Evolutionary conservation across 2,797 vertebrate genomes (phyloP).

Genomic region (Pangasius djambal): DNA sequence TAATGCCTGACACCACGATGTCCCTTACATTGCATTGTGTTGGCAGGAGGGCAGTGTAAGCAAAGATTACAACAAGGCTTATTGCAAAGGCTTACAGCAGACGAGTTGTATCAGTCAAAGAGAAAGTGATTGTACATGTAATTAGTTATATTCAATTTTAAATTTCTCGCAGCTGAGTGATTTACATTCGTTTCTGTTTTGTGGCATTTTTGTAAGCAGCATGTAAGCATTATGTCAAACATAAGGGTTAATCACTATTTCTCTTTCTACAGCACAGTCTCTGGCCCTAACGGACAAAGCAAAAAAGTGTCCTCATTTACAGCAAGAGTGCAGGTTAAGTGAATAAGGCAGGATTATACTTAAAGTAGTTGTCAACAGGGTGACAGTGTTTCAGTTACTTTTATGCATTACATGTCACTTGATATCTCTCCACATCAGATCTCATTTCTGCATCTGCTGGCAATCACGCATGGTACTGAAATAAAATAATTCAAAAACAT

Average conservation of each 20-base stretch:
- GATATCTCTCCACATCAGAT: conserved; percentile 23
- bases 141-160: conserved; percentile 40
- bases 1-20: conserved; percentile 50
- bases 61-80: conserved; percentile 54
- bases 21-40: conserved; percentile 49
- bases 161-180: conserved; percentile 28
- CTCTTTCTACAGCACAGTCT: neutral
- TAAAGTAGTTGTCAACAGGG: neutral
- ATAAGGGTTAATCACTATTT: conserved; percentile 29
- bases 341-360: conserved; percentile 5
- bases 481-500: conserved; percentile 3
- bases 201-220: conserved; percentile 12
- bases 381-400: conserved; percentile 10
- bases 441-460: conserved; percentile 17
- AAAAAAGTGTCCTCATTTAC: conserved; percentile 29
- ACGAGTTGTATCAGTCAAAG: conserved; percentile 36
- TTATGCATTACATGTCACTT: neutral
- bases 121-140: conserved; percentile 35
- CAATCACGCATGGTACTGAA: neutral
- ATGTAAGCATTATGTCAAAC: conserved; percentile 8
- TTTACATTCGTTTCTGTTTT: conserved; percentile 3
- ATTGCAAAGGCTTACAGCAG: conserved; percentile 37
- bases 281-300: neutral
- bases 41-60: conserved; percentile 47
- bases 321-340: conserved; percentile 17